Conservation (phyloP, 2,113 vertebrate genomes). For the Gymnocephalus cernua region DNA sequence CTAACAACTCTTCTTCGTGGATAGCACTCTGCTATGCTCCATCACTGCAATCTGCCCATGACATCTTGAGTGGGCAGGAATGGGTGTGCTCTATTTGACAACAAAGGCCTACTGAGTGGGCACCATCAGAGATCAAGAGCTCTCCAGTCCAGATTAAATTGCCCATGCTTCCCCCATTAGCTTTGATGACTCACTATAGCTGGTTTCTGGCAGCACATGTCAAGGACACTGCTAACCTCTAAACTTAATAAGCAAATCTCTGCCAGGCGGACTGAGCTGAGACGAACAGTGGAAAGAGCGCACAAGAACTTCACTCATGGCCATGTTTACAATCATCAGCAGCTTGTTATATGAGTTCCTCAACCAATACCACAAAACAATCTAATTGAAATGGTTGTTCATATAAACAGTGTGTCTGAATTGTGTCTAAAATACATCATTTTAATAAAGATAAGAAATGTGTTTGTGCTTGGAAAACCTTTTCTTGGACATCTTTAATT, state of each 20-base stretch:
- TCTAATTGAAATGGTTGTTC: not conserved
- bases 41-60: constrained; percentile 59
- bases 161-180: constrained; percentile 78
- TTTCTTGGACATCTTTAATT: too few relatives aligned
- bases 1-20: constrained; percentile 9
- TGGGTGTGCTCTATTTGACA: constrained; percentile 78
- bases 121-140: constrained; percentile 79
- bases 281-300: constrained; percentile 40
- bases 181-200: constrained; percentile 78
- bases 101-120: constrained; percentile 78
- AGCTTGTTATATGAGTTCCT: constrained; percentile 32
- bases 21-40: constrained; percentile 14
- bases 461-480: not conserved
- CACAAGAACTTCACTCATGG: constrained; percentile 48
- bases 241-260: constrained; percentile 79
- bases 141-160: constrained; percentile 82
- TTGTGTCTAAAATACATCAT: not conserved
- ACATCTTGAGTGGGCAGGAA: constrained; percentile 67
- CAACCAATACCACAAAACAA: not conserved
- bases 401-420: not conserved
- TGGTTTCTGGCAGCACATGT: constrained; percentile 75
- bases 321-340: constrained; percentile 46
- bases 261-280: constrained; percentile 55
- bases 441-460: not conserved
- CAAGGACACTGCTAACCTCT: constrained; percentile 80